Evolutionary conservation across 2,113 vertebrate species (phyloP), one percentile per base, ranked within the genome.

Genomic region (Sander vitreus): DNA sequence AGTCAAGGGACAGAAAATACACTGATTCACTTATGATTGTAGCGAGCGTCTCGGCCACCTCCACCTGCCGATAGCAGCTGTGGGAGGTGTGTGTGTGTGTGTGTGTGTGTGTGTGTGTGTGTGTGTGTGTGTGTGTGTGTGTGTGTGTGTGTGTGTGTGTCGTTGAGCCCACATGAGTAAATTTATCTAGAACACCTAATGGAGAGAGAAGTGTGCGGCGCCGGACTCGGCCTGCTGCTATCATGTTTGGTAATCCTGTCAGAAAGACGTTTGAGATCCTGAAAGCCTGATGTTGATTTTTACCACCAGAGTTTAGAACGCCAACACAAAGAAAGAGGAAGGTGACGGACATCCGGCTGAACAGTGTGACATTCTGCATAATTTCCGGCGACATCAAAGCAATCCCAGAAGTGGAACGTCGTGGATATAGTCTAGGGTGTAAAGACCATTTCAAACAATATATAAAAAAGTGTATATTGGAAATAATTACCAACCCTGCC

Each of bases 1-100:
- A 72, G 80, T 76, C 47, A 54, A 59, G 65, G 76, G 65, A 83
- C 71, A 73, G 39, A 64, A 84, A 83, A 87, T 69, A 76, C 66
- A 83, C 27, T 68, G 76, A 87, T 87, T 87, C 73, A 76, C 81
- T 73, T 73, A 76, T 51, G 73, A 74, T 70, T 70, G 81, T 70
- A 55, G 27, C 8, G 50, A 69, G 62, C 18, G 16, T 64, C n/a
- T 73, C 51, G 11, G n/a, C 69, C 79, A 65, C 23, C 73, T 75
- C 30, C n/a, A 75, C 71, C 65, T 1, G 59, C 53, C 2, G 39
- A 19, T 60, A 60, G 62, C 66, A 80, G 65, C 69, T 69, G 33
- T 6, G 33, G 3, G 45, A 25, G 9, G 5, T 27, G 47, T 15
- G 43, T 25, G 33, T 54, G 57, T 54, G 33, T 50, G 48, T 50